Evolutionary conservation across 2,113 vertebrate genomes (phyloP), one percentile per base, ranked within the genome.

Genomic region (Leucoraja erinaceus): DNA sequence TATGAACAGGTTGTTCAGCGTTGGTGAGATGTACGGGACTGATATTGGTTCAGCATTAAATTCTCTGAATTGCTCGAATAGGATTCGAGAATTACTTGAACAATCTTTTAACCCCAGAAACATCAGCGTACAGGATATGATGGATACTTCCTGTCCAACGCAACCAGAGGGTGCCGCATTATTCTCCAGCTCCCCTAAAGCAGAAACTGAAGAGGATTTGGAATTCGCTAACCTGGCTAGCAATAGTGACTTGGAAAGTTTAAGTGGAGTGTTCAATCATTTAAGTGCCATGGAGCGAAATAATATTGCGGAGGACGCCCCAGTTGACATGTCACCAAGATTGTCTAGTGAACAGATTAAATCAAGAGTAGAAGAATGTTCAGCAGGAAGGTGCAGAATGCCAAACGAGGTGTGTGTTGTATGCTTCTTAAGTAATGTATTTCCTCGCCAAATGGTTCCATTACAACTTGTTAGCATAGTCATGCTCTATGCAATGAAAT

Each of bases 251-350:
- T 94, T 96, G 31, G 95, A 93, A 84, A 96, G 95, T 74, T 95
- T 97, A 93, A 96, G 95, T 93, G 95, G 95, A 79, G 96, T 96
- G 96, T 94, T 96, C 59, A 95, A 94, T 92, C 95, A 96, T 76
- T 95, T 97, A 94, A 96, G 95, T 72, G 20, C 33, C 10, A 91
- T 47, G 38, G 90, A 91, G 68, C n/a, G 20, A 78, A 61, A 56
- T n/a, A 93, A 74, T 93, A n/a, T 54, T 4, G 63, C 56, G 5
- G 9, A 47, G 47, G 74, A 28, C 75, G 78, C 18, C 8, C 56
- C 72, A 54, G 12, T 61, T 78, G 18, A 76, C 54, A 61, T 22
- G 28, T 61, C 56, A 38, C 6, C 92, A 61, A 28, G 22, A 12
- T 93, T 93, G 54, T 63, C 76, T 16, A 78, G 8, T 31, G 92